Conservation (phyloP, 2,888 invertebrate species). For the Omphaloscelis lunosa region DNA sequence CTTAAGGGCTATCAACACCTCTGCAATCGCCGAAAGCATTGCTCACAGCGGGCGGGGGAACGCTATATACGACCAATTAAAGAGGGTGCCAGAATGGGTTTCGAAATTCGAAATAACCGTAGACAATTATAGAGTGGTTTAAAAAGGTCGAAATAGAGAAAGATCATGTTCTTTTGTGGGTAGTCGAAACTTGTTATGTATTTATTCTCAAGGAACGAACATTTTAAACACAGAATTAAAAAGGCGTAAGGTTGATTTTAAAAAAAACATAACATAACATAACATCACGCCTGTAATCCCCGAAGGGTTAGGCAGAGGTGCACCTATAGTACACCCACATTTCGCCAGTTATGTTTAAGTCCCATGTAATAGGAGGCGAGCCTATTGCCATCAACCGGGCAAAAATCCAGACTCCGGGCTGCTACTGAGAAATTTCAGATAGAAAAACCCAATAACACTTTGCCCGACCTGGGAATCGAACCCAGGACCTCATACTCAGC, state of each 20-base stretch:
- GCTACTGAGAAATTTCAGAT: too few species aligned
- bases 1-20: constrained; percentile 53
- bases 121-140: constrained; percentile 26
- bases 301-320: too few species aligned
- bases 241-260: neutral
- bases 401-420: too few species aligned
- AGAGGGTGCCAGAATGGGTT: constrained; percentile 45
- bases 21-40: constrained; percentile 34
- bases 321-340: too few species aligned
- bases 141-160: constrained; percentile 18
- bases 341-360: too few species aligned
- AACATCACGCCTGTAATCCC: too few species aligned
- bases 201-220: neutral
- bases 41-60: constrained; percentile 27
- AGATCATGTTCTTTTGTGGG: constrained; percentile 13
- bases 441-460: too few species aligned
- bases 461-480: too few species aligned
- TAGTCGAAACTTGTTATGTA: constrained; percentile 8
- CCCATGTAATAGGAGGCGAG: too few species aligned
- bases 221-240: neutral
- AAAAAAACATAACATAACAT: too few species aligned
- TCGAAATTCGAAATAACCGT: constrained; percentile 45
- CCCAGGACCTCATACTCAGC: too few species aligned
- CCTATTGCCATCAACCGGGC: too few species aligned
- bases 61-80: constrained; percentile 57